These are phyloP conservation scores for Erpobdella octoculata DNA, from an alignment of 2,888 invertebrate genomes.

Conservation along the genomic window DNA sequence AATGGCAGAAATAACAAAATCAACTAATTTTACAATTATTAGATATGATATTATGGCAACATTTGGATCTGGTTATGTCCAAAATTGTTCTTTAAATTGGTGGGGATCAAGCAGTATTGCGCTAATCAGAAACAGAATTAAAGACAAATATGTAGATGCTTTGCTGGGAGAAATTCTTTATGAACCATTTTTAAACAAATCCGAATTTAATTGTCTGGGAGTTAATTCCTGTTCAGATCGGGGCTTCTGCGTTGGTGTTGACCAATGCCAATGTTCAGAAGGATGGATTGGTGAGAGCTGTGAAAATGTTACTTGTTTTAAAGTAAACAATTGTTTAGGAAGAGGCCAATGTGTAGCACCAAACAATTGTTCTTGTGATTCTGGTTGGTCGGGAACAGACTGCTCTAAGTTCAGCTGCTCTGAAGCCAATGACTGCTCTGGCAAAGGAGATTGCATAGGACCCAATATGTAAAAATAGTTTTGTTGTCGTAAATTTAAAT, in stretches of 20 bases:
- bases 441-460: slow-evolving; percentile 28
- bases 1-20: too few species aligned
- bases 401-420: slow-evolving; percentile 36
- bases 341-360: slow-evolving; percentile 38
- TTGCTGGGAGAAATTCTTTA: slow-evolving; percentile 16
- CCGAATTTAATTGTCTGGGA: slow-evolving; percentile 25
- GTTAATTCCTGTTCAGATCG: slow-evolving; percentile 29
- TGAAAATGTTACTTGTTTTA: slow-evolving; percentile 25
- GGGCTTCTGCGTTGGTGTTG: slow-evolving; percentile 27
- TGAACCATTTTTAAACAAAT: slow-evolving; percentile 27
- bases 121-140: slow-evolving; percentile 13
- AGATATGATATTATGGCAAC: slow-evolving; percentile 19
- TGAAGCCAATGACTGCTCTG: slow-evolving; percentile 27
- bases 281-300: slow-evolving; percentile 31
- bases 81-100: slow-evolving; percentile 31
- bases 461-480: slow-evolving; percentile 25
- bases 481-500: background rate
- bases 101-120: slow-evolving; percentile 21
- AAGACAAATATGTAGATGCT: slow-evolving; percentile 19
- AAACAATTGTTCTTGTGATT: slow-evolving; percentile 36
- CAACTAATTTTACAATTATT: too few species aligned
- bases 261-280: slow-evolving; percentile 27
- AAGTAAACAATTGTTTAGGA: slow-evolving; percentile 35
- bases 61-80: background rate
- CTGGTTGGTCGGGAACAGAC: slow-evolving; percentile 34